phyloP scores from a whole-genome alignment of 1,140 invertebrate species.

The Orussus abietinus region DNA sequence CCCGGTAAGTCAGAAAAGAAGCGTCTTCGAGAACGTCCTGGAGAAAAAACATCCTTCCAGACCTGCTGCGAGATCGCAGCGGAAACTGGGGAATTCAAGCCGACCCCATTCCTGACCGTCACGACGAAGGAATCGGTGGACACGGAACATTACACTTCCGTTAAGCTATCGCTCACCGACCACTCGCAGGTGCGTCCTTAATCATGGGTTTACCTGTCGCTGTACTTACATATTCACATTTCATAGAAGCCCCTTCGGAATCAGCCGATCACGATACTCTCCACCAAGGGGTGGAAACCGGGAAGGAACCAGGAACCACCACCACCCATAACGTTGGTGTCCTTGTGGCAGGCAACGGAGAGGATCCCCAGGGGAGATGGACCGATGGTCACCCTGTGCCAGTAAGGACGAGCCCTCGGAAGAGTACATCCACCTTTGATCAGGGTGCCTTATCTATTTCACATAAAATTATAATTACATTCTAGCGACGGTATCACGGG shows the following conservation, averaged over 20 bases:
- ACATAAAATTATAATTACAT: neutral
- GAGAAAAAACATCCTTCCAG: constrained; percentile 16
- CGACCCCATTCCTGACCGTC: constrained; percentile 26
- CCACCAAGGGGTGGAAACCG: constrained; percentile 24
- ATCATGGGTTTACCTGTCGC: neutral
- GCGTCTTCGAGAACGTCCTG: no score
- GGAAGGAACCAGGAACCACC: constrained; percentile 22
- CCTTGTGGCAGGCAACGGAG: constrained; percentile 27
- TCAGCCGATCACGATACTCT: constrained; percentile 23
- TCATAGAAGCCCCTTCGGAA: constrained; percentile 19
- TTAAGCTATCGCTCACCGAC: constrained; percentile 21
- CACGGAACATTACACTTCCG: constrained; percentile 14
- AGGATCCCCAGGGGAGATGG: constrained; percentile 22
- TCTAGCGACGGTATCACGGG: constrained; percentile 14
- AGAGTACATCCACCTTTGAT: constrained; percentile 12
- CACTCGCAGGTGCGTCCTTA: constrained; percentile 20
- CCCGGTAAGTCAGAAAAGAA: constrained; percentile 22
- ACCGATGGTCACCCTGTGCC: constrained; percentile 25
- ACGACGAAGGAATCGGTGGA: constrained; percentile 12
- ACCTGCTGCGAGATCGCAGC: constrained; percentile 26
- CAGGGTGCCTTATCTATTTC: neutral
- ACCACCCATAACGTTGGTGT: constrained; percentile 16
- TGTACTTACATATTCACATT: neutral
- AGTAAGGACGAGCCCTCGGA: constrained; percentile 19
- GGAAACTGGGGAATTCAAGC: constrained; percentile 20